Percentiles rank a stretch among this genome's conserved stretches.
Evolutionary conservation across 1,140 invertebrate genomes (phyloP).

Genomic region (Trichoplusia ni): DNA sequence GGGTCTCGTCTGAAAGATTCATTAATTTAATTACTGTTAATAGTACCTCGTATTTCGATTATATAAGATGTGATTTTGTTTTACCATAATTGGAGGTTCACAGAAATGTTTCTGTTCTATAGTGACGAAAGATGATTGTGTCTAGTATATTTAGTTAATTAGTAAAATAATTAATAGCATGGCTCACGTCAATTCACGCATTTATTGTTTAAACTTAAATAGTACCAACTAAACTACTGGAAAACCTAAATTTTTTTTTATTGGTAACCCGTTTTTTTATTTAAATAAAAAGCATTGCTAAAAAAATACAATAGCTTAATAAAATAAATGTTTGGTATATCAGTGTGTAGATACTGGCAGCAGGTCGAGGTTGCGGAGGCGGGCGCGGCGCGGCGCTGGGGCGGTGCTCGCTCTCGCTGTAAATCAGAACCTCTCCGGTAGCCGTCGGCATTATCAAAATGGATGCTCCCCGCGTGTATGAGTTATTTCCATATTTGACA

Average conservation of each 20-base stretch:
- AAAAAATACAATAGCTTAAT: too few relatives aligned
- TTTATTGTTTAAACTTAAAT: too few relatives aligned
- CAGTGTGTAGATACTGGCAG: neutral
- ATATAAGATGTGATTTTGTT: conserved; percentile 14
- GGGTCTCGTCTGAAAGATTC: conserved; percentile 61
- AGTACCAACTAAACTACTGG: too few relatives aligned
- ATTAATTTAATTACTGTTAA: conserved; percentile 67
- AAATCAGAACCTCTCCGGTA: conserved; percentile 74
- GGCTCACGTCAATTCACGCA: too few relatives aligned
- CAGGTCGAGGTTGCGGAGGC: neutral
- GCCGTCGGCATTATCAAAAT: conserved; percentile 80
- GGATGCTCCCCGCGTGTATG: conserved; percentile 76
- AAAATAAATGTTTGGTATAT: neutral
- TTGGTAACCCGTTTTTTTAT: too few relatives aligned
- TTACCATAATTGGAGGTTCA: neutral
- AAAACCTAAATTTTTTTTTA: too few relatives aligned
- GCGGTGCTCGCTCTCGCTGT: conserved; percentile 44
- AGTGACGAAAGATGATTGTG: neutral
- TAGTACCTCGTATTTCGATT: conserved; percentile 34
- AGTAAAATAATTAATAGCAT: too few relatives aligned
- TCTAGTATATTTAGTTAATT: neutral
- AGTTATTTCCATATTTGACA: conserved; percentile 82
- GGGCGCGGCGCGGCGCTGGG: conserved; percentile 4
- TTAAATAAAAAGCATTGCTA: too few relatives aligned
- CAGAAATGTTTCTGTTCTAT: neutral